Evolutionary conservation across 1,140 invertebrate genomes (phyloP).

Genomic region (Micrasema minimum): DNA sequence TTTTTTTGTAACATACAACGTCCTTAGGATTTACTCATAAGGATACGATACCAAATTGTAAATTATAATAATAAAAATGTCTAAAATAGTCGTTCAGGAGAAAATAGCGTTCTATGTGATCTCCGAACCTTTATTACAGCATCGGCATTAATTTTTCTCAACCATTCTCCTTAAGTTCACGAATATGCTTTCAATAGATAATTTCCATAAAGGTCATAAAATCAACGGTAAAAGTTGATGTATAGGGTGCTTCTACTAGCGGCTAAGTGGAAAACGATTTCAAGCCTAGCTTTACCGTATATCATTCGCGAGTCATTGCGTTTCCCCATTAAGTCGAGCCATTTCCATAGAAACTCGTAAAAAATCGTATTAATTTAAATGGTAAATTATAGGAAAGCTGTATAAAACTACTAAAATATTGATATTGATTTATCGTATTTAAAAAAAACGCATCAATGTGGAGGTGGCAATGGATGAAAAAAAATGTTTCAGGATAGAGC

Average conservation of each 20-base stretch:
- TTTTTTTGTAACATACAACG: no score
- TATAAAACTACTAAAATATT: no score
- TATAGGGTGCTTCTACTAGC: slow-evolving; percentile 28
- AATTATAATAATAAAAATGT: no score
- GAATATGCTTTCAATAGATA: slow-evolving; percentile 36
- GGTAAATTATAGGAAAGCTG: no score
- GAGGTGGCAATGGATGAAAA: no score
- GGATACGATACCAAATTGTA: no score
- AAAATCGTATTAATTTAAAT: no score
- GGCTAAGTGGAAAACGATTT: slow-evolving; percentile 33
- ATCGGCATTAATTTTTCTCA: slow-evolving; percentile 16
- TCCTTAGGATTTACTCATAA: no score
- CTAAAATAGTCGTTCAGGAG: no score
- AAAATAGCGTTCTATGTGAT: neutral
- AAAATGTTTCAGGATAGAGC: no score
- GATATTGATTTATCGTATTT: no score
- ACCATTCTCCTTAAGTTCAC: slow-evolving; percentile 10
- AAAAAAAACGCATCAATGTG: no score
- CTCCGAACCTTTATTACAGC: slow-evolving; percentile 11
- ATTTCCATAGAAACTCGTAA: slow-evolving; percentile 3
- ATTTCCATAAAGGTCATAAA: slow-evolving; percentile 34
- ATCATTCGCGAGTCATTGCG: slow-evolving; percentile 33
- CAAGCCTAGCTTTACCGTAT: slow-evolving; percentile 30
- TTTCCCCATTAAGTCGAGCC: neutral
- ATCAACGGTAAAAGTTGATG: slow-evolving; percentile 34